phyloP scores from a whole-genome alignment of 2,797 vertebrate genomes.

The Danio albolineatus region DNA sequence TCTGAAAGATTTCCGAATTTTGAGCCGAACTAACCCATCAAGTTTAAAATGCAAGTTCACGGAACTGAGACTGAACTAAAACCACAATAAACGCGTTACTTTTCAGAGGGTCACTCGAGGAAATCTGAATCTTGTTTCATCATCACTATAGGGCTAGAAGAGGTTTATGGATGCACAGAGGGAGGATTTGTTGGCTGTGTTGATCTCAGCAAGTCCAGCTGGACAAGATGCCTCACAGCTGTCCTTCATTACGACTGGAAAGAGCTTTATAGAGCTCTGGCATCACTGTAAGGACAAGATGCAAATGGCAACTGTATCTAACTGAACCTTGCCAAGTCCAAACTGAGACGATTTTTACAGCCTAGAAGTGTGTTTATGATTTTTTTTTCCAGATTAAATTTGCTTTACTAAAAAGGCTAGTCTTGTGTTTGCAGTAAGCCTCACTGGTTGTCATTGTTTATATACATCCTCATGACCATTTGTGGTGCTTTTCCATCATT shows the following conservation, averaged over 20 bases:
- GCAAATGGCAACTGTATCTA: constrained; percentile 17
- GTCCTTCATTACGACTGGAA: constrained; percentile 41
- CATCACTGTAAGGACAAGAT: constrained; percentile 13
- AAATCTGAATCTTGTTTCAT: constrained; percentile 11
- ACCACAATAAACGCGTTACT: constrained; percentile 2
- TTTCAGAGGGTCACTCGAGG: constrained; percentile 6
- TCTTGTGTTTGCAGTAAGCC: neutral
- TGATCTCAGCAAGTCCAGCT: constrained; percentile 9
- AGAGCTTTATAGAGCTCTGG: constrained; percentile 30
- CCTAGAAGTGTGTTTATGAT: neutral
- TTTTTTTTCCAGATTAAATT: neutral
- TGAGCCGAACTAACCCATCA: too few relatives aligned
- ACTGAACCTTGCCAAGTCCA: constrained; percentile 37
- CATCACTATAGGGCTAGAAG: neutral
- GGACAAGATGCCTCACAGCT: constrained; percentile 45
- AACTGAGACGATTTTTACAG: constrained; percentile 17
- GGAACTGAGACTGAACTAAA: neutral
- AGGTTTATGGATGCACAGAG: constrained; percentile 6
- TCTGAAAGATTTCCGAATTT: too few relatives aligned
- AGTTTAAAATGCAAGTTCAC: neutral
- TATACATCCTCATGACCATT: neutral
- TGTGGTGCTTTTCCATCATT: neutral
- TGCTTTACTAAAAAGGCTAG: neutral
- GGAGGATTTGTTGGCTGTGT: constrained; percentile 26
- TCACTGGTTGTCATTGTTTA: neutral